phyloP scores from a whole-genome alignment of 2,888 invertebrate genomes.

The Thymelicus acteon region DNA sequence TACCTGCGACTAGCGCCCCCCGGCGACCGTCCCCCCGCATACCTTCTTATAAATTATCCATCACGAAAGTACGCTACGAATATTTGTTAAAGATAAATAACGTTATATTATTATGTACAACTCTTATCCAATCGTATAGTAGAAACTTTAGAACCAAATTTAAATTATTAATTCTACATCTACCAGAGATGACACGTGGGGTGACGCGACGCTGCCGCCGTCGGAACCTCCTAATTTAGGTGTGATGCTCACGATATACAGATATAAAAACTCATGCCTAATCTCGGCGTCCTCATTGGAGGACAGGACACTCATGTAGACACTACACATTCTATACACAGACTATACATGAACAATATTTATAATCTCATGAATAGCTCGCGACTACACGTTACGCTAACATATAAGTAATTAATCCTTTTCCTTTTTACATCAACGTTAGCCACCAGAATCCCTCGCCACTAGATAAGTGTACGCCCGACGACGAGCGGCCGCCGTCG shows the following conservation, averaged over 20 bases:
- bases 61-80: slow-evolving; percentile 50
- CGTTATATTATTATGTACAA: slow-evolving; percentile 44
- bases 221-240: slow-evolving; percentile 40
- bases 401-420: neutral
- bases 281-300: slow-evolving; percentile 38
- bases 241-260: slow-evolving; percentile 52
- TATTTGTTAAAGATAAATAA: slow-evolving; percentile 49
- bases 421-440: neutral
- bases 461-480: neutral
- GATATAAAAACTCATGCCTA: slow-evolving; percentile 48
- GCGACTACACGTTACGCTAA: slow-evolving; percentile 1
- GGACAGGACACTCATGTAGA: slow-evolving; percentile 17
- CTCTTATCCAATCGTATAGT: slow-evolving; percentile 46
- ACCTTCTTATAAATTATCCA: slow-evolving; percentile 48
- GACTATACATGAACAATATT: slow-evolving; percentile 29
- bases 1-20: slow-evolving; percentile 4
- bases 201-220: slow-evolving; percentile 17
- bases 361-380: slow-evolving; percentile 24
- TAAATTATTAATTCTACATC: slow-evolving; percentile 21
- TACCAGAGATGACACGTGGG: neutral
- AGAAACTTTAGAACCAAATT: slow-evolving; percentile 48
- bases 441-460: neutral
- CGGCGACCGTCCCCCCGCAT: slow-evolving; percentile 41
- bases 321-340: slow-evolving; percentile 29
- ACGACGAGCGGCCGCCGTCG: neutral